These are phyloP conservation scores for Clarias gariepinus DNA, from an alignment of 2,113 vertebrate species.

Conservation along the genomic window DNA sequence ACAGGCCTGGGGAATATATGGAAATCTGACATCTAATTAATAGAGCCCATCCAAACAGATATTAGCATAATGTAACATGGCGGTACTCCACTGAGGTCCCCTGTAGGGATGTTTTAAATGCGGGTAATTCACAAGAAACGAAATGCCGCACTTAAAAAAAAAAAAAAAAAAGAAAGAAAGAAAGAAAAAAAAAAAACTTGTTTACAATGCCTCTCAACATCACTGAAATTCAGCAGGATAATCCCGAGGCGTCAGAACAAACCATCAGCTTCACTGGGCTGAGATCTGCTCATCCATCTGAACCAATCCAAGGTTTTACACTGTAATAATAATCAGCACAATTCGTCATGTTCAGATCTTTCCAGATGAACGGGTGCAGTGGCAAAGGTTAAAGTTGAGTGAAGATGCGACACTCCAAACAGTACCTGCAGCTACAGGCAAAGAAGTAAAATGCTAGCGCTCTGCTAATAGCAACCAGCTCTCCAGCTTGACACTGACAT, in stretches of 20 bases:
- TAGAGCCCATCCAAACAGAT: slow-evolving; percentile 19
- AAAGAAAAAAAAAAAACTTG: background rate
- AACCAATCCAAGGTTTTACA: slow-evolving; percentile 6
- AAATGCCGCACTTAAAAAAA: background rate
- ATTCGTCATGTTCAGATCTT: slow-evolving; percentile 22
- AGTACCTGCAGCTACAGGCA: background rate
- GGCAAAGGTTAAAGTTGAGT: slow-evolving; percentile 20
- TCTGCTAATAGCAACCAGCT: background rate
- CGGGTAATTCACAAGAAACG: background rate
- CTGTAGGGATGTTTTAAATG: slow-evolving; percentile 19
- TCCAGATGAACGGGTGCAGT: background rate
- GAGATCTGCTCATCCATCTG: slow-evolving; percentile 20
- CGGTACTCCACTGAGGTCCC: slow-evolving; percentile 3
- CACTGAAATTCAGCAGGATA: slow-evolving; percentile 1
- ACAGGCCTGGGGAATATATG: slow-evolving; percentile 15
- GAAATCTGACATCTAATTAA: slow-evolving; percentile 27
- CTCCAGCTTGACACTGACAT: background rate
- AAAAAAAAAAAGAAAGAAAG: too few species aligned
- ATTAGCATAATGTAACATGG: slow-evolving; percentile 23
- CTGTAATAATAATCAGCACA: slow-evolving; percentile 17
- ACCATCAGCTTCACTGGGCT: background rate
- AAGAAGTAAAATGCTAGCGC: background rate
- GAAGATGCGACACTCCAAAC: background rate
- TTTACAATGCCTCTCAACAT: slow-evolving; percentile 1
- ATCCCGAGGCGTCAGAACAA: background rate